Evolutionary conservation across 2,113 vertebrate species (phyloP), one percentile per base, ranked within the genome.

Genomic region (Oreochromis spilurus): DNA sequence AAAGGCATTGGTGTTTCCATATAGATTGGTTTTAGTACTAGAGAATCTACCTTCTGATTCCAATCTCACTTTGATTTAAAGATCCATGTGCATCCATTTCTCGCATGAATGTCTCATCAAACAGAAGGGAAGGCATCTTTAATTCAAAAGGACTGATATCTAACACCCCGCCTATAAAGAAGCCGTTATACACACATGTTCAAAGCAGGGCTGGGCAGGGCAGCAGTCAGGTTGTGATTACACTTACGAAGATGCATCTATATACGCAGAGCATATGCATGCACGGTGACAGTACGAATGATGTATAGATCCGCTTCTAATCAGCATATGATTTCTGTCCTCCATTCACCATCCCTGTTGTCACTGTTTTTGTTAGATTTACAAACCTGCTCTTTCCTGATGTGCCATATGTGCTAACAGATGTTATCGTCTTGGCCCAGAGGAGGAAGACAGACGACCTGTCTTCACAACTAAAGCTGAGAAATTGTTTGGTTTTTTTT

Each of bases 361-460:
- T 94, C 88, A 91, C 94, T 89, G 90, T 95, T 92, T 88, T 67
- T 89, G 92, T 93, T 94, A 91, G 92, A 96, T 94, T 94, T 94
- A 93, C 92, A 95, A 93, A 95, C 86, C 90, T 85, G 75, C 82
- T 90, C 88, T 84, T 82, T 94, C 93, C 87, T 88, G 89, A 93
- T 88, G 84, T 93, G 89, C 94, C 94, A 95, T 95, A 94, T 96
- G 95, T 91, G 87, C 90, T 86, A 95, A 95, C 96, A 96, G 96
- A 96, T 96, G 96, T 92, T 95, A 94, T 94, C 87, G 19, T 91
- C 87, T 88, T 87, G 75, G 91, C 92, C 94, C 90, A 83, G 90
- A 96, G 89, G 94, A 93, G 88, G 93, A 95, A 96, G 96, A 96
- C 92, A 84, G 94, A 97, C 79, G 95, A 96, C 93, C 96, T 96